Evolutionary conservation across 2,797 vertebrate genomes (phyloP).

Genomic region (Nasua narica): DNA sequence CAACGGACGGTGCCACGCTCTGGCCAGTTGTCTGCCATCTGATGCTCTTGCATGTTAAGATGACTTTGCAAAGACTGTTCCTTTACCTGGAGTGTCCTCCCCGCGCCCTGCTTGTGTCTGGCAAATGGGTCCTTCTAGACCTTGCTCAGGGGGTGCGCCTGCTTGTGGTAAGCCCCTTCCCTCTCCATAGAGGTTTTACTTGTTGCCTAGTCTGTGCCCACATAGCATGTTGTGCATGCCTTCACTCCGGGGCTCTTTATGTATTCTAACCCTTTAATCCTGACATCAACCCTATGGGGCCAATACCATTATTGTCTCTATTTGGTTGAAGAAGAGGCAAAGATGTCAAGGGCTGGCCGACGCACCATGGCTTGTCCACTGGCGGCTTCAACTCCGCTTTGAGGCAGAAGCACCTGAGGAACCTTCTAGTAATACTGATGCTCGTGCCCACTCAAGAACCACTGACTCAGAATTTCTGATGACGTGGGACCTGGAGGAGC

Average conservation of each 20-base stretch:
- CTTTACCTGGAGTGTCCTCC: background rate
- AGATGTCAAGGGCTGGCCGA: background rate
- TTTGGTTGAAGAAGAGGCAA: background rate
- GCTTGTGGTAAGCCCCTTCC: background rate
- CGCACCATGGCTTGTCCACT: background rate
- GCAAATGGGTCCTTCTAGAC: background rate
- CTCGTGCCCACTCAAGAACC: background rate
- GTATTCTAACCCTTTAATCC: background rate
- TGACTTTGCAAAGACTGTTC: background rate
- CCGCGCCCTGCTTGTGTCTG: background rate
- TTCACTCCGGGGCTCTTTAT: background rate
- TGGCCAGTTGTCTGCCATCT: background rate
- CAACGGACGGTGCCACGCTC: background rate
- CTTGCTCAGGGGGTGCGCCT: background rate
- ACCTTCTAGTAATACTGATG: background rate
- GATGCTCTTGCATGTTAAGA: background rate
- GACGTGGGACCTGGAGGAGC: background rate
- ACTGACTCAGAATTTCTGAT: background rate
- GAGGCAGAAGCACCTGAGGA: background rate
- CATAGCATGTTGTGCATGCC: rapidly evolving
- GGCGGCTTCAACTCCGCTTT: background rate
- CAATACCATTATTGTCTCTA: background rate
- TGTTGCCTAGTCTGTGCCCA: background rate
- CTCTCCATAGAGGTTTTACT: background rate
- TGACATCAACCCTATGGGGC: background rate